Evolutionary conservation across 2,888 invertebrate species (phyloP).

Genomic region (Creontiades dilutus): DNA sequence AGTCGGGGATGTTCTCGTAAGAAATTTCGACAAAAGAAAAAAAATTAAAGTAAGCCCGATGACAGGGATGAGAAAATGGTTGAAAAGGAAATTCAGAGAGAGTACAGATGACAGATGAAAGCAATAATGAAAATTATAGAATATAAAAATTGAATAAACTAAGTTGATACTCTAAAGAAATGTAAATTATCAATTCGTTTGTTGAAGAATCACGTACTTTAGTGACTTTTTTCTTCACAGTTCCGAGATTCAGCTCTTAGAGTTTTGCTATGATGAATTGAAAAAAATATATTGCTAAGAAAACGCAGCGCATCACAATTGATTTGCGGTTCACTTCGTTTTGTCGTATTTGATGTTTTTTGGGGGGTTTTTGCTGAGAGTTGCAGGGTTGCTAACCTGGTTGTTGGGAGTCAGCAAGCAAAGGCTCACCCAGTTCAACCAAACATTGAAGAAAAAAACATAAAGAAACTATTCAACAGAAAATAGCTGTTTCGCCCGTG

Average conservation of each 20-base stretch:
- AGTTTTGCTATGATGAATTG: not conserved
- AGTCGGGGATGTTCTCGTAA: conserved; percentile 16
- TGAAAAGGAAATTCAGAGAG: conserved; percentile 24
- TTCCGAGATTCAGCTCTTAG: not conserved
- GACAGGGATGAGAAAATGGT: conserved; percentile 11
- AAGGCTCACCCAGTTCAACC: conserved; percentile 64
- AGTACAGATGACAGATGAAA: conserved; percentile 12
- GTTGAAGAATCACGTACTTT: conserved; percentile 59
- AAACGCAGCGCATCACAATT: conserved; percentile 23
- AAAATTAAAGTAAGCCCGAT: not conserved
- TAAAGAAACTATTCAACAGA: not conserved
- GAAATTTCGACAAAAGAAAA: not conserved
- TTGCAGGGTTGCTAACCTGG: conserved; percentile 72
- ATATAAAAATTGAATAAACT: not conserved
- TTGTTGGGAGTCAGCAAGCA: conserved; percentile 60
- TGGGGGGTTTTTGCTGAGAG: not conserved
- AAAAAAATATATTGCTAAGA: conserved; percentile 6
- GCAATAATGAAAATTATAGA: conserved; percentile 26
- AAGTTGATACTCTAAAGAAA: not conserved
- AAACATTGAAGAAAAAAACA: conserved; percentile 20
- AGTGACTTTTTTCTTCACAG: conserved; percentile 58
- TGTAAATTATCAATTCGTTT: conserved; percentile 19
- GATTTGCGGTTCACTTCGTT: conserved; percentile 41
- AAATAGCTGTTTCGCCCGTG: too few relatives aligned
- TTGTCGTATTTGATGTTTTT: not conserved